phyloP scores from a whole-genome alignment of 2,888 invertebrate genomes.

The Hypselothyrea guttata region DNA sequence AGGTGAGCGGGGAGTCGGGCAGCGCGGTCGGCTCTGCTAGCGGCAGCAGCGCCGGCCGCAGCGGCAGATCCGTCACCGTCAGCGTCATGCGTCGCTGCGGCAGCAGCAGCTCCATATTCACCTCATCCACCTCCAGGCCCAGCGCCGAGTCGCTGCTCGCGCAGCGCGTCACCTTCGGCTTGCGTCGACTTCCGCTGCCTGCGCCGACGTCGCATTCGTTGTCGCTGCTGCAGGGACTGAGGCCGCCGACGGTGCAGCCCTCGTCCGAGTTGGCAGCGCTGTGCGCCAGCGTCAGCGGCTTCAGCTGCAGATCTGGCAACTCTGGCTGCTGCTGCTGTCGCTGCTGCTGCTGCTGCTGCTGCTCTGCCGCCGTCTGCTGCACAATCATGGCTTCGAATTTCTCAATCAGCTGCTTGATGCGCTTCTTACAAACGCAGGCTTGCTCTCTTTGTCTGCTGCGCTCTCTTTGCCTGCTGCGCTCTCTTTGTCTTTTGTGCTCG shows the following conservation, averaged over 20 bases:
- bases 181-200: slow-evolving; percentile 35
- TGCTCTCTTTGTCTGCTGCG: slow-evolving; percentile 11
- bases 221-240: slow-evolving; percentile 81
- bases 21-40: slow-evolving; percentile 81
- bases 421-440: slow-evolving; percentile 5
- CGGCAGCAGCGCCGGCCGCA: slow-evolving; percentile 80
- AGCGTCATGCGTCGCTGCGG: slow-evolving; percentile 80
- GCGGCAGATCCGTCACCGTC: slow-evolving; percentile 81
- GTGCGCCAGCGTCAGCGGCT: slow-evolving; percentile 40
- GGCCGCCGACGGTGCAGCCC: slow-evolving; percentile 77
- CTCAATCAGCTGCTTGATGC: slow-evolving; percentile 63
- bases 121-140: slow-evolving; percentile 80
- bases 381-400: slow-evolving; percentile 63
- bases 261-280: slow-evolving; percentile 78
- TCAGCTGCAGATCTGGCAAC: slow-evolving; percentile 15
- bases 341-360: slow-evolving; percentile 25
- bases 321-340: slow-evolving; percentile 9
- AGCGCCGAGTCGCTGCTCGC: slow-evolving; percentile 82
- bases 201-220: slow-evolving; percentile 46
- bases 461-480: slow-evolving; percentile 14
- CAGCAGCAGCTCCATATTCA: slow-evolving; percentile 40
- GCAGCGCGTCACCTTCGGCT: slow-evolving; percentile 80
- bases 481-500: slow-evolving; percentile 13
- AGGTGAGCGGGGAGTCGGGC: slow-evolving; percentile 77
- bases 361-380: slow-evolving; percentile 38